Evolutionary conservation across 2,797 vertebrate species (phyloP), one percentile per base, ranked within the genome.

Genomic region (Spinus olivaceus): DNA sequence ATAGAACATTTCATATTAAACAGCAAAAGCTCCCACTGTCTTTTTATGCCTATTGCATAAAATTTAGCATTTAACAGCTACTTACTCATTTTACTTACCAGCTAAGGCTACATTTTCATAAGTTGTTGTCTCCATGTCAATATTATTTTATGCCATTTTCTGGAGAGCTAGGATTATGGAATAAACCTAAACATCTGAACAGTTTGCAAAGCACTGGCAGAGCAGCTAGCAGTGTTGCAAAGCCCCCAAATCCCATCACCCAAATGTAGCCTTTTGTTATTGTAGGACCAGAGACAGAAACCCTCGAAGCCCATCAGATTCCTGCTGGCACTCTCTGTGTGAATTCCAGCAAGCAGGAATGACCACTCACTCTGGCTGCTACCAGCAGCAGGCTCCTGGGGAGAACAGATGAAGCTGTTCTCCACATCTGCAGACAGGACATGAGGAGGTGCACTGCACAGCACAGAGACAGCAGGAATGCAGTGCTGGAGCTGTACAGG

Each of bases 1-100:
- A 93, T 94, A 90, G 82, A 94, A 84, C 77, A 88, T 77, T 95
- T 84, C 56, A 73, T 67, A 77, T 90, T 92, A 67, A 86, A 92
- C 46, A 92, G 85, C 60, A 88, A 96, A 95, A 67, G 83, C 64
- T 84, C 71, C 49, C 87, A 47, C 85, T 90, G 91, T 47, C 78
- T 73, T 80, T 91, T 81, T 78, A 90, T 81, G 79, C 60, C 78
- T 84, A 83, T 94, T 86, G 77, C 49, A 56, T 42, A 63, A 63
- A 70, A 71, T 79, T 95, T 94, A 80, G 74, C 85, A 77, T 95
- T 88, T 92, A 96, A 92, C 93, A 94, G 94, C 86, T 87, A 90
- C 83, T 96, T 92, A 94, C 28, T 95, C 90, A 92, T 96, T 95
- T 92, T 77, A 73, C 70, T 67, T 74, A 73, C 82, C 82, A 92